Evolutionary conservation across 2,797 vertebrate genomes (phyloP).

Genomic region (Myripristis murdjan): DNA sequence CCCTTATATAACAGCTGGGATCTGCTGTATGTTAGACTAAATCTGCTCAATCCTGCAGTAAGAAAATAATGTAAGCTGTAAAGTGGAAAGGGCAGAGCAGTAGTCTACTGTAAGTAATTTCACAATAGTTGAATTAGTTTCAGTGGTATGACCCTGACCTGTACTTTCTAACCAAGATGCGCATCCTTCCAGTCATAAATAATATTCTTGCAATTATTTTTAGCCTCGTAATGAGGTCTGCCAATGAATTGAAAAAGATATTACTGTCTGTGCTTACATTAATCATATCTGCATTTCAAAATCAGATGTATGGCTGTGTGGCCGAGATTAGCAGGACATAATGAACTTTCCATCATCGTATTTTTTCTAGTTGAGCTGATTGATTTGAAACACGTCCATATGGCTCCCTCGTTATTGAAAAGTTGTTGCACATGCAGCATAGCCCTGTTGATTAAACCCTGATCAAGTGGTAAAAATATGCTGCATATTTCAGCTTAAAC

Average conservation of each 20-base stretch:
- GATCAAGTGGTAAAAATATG: too few relatives aligned
- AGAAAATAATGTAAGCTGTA: slow-evolving; percentile 6
- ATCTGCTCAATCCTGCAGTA: slow-evolving; percentile 28
- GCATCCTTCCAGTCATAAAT: not conserved
- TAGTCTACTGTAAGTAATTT: not conserved
- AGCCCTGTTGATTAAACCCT: not conserved
- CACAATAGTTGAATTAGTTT: slow-evolving; percentile 7
- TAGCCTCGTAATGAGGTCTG: not conserved
- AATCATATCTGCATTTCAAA: too few relatives aligned
- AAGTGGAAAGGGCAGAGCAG: slow-evolving; percentile 22
- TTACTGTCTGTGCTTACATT: not conserved
- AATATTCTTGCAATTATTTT: slow-evolving; percentile 9
- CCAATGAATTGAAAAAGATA: not conserved
- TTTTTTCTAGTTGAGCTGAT: too few relatives aligned
- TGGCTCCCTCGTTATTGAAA: not conserved
- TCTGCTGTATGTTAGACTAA: slow-evolving; percentile 23
- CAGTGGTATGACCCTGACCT: not conserved
- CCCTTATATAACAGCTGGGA: slow-evolving; percentile 34
- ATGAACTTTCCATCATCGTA: too few relatives aligned
- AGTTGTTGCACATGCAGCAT: too few relatives aligned
- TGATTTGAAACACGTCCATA: not conserved
- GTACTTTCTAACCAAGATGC: not conserved
- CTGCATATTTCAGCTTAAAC: too few relatives aligned
- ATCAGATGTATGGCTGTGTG: too few relatives aligned
- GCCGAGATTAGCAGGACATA: too few relatives aligned